Evolutionary conservation across 2,888 invertebrate genomes (phyloP), one percentile per base, ranked within the genome.

Genomic region (Campoletis raptor): DNA sequence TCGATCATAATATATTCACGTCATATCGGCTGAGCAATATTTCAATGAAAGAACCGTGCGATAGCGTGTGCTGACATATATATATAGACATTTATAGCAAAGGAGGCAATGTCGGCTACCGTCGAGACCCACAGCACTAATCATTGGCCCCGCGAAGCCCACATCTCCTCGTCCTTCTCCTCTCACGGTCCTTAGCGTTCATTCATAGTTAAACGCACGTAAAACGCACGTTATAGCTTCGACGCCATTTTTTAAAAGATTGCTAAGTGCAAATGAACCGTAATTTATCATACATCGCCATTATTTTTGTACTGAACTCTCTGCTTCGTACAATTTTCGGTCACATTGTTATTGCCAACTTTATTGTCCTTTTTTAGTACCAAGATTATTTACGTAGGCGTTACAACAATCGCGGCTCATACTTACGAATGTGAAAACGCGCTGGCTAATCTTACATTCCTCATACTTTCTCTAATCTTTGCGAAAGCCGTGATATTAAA

Each of bases 181-280:
- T 82, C 77, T 52, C 45, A n/a, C 89, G 90, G 88, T 90, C 86
- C 85, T 81, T 69, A 85, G 79, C 82, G 86, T 91, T 92, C 92
- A 91, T 92, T 92, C 92, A 91, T 90, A 89, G 90, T 90, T 80
- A 77, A 76, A 69, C 61, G 86, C 74, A 69, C 84, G 81, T 73
- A 69, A 83, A 86, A 81, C 64, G 81, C 81, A 66, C 69, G 64
- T 79, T 74, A 70, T 61, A 70, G 37, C 48, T 45, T 52, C 30
- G 12, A 21, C 52, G 52, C 21, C 12, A 52, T 9, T 52, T 18
- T 67, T 52, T 15, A n/a, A 30, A 40, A 21, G 74, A 76, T 52
- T 83, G 81, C 90, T 90, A 90, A 90, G 90, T 92, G 90, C 90
- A 90, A 90, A 91, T 91, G 90, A 92, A 92, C 90, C 88, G 90